Conservation (phyloP, 1,140 invertebrate genomes). For the Phymorhynchus buccinoides region DNA sequence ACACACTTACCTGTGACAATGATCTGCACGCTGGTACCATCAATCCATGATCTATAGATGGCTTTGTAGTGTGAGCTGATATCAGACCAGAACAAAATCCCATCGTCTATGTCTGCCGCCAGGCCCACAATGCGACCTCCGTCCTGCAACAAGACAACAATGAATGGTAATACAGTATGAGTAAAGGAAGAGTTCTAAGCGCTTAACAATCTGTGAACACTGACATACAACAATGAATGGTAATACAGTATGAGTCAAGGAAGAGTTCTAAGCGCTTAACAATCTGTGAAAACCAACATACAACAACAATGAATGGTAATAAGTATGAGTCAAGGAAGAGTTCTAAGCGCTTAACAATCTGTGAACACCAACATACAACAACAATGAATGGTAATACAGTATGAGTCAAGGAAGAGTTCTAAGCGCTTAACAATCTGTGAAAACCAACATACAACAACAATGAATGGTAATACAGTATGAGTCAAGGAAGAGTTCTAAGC, state of each 20-base stretch:
- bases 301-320: background rate
- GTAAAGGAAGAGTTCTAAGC: too few relatives aligned
- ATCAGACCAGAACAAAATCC: conserved; percentile 61
- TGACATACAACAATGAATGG: background rate
- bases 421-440: too few relatives aligned
- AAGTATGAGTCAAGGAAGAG: background rate
- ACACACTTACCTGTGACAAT: conserved; percentile 51
- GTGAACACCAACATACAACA: too few relatives aligned
- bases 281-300: background rate
- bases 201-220: too few relatives aligned
- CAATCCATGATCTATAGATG: conserved; percentile 52
- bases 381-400: too few relatives aligned
- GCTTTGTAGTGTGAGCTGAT: conserved; percentile 49
- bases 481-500: too few relatives aligned
- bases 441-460: too few relatives aligned
- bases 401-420: too few relatives aligned
- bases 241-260: background rate
- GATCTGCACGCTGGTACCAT: conserved; percentile 48
- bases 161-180: too few relatives aligned
- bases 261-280: background rate
- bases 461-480: too few relatives aligned
- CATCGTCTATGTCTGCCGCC: conserved; percentile 53
- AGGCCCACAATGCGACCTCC: conserved; percentile 57
- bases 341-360: too few relatives aligned
- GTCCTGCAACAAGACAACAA: conserved; percentile 49